These are phyloP conservation scores for Austrolebias charrua DNA, from an alignment of 2,797 vertebrate species.

Conservation along the genomic window DNA sequence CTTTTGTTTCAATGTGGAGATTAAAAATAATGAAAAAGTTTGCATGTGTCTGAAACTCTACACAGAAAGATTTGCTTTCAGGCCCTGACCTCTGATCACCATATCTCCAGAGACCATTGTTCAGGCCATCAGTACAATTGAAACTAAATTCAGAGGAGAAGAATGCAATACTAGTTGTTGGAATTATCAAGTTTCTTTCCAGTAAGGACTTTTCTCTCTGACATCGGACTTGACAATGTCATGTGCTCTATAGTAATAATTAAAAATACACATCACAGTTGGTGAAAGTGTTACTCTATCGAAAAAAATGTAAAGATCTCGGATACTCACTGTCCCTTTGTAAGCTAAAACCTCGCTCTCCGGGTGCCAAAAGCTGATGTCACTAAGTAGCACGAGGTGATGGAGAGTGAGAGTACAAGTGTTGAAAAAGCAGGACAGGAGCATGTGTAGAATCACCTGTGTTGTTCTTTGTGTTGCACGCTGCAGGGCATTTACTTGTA, in stretches of 20 bases:
- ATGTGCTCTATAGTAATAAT: slow-evolving; percentile 11
- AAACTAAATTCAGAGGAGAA: slow-evolving; percentile 59
- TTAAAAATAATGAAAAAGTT: slow-evolving; percentile 32
- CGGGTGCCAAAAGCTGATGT: slow-evolving; percentile 73
- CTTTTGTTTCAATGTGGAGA: slow-evolving; percentile 27
- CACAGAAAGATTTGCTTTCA: slow-evolving; percentile 54
- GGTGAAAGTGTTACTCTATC: slow-evolving; percentile 16
- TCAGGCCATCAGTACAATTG: slow-evolving; percentile 53
- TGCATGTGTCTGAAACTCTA: slow-evolving; percentile 39
- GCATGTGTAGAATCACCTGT: slow-evolving; percentile 72
- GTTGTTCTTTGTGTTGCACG: slow-evolving; percentile 64
- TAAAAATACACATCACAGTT: slow-evolving; percentile 22
- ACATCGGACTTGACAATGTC: slow-evolving; percentile 6
- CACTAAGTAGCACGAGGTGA: slow-evolving; percentile 71
- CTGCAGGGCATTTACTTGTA: slow-evolving; percentile 68
- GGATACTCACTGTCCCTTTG: slow-evolving; percentile 44
- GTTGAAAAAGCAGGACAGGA: slow-evolving; percentile 72
- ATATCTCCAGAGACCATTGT: slow-evolving; percentile 57
- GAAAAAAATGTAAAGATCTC: slow-evolving; percentile 26
- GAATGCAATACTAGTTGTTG: slow-evolving; percentile 38
- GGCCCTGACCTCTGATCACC: slow-evolving; percentile 60
- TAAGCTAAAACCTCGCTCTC: slow-evolving; percentile 77
- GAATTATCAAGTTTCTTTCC: slow-evolving; percentile 33
- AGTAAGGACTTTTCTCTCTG: slow-evolving; percentile 3
- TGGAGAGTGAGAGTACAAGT: slow-evolving; percentile 69